Base-by-base conservation (phyloP, 2,888 invertebrate species). In the Drosophila ezoana region DNA sequence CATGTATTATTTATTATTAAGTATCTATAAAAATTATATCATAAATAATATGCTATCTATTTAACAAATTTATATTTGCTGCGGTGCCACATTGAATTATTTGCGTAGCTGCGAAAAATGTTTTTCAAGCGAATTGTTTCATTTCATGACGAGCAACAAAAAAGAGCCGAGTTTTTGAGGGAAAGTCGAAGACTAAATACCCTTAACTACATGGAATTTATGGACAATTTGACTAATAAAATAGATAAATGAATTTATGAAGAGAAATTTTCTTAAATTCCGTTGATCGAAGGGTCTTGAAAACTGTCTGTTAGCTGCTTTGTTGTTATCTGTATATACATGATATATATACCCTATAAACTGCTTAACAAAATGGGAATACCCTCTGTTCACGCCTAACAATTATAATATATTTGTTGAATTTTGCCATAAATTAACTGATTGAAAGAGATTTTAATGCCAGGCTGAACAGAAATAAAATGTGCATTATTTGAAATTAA, bases 361-460 rank as follows among this genome's bases (percentile, higher is more conserved):
- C 14, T 40, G 14, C 14, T 1, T 40, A 4, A 40, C 3, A 6
- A 40, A 14, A 1, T 9, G 3, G 1, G 4, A 11, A 2, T 18
- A 18, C 11, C 11, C 41, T 41, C 6, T 13, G 10, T 2, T 10
- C 14, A 16, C 10, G 6, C 18, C 11, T 11, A 10, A 20, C 11
- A 1, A 20, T 33, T 9, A 41, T 41, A 32, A 41, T n/a, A 33
- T 41, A 20, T 28, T 16, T 45, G 23, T 54, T 23, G 16, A 35
- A 54, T 44, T 44, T 14, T 13, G 35, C 35, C 54, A 37, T 44
- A 35, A 54, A 54, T 44, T 23, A 35, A 35, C 54, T 44, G 43
- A 54, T 35, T 54, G 14, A 54, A 44, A 35, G 23, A 13, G 40
- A 23, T 59, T 61, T 41, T 38, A 59, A 52, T 54, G 54, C 35